Evolutionary conservation across 2,113 vertebrate species (phyloP).

Genomic region (Cranoglanis bouderius): DNA sequence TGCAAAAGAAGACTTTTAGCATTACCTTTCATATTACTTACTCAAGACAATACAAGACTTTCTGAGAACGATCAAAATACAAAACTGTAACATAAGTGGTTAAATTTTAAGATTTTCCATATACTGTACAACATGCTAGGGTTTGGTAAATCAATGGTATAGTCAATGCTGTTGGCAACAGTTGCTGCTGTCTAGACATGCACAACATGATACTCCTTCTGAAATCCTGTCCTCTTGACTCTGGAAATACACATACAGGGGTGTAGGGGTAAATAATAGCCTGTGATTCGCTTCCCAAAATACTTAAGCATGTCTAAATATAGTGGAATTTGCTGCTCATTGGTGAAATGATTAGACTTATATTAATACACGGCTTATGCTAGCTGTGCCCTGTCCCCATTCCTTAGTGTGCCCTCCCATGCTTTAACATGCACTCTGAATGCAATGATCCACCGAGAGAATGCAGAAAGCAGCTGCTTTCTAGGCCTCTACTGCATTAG

Average conservation of each 20-base stretch:
- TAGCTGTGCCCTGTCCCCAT: constrained; percentile 29
- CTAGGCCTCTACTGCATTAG: constrained; percentile 15
- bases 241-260: constrained; percentile 46
- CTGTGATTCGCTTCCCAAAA: constrained; percentile 47
- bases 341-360: constrained; percentile 53
- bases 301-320: constrained; percentile 63
- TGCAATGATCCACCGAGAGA: neutral
- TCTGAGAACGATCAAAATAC: neutral
- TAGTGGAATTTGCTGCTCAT: constrained; percentile 54
- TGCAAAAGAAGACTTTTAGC: neutral
- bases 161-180: constrained; percentile 25
- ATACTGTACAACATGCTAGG: neutral
- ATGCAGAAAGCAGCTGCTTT: constrained; percentile 40
- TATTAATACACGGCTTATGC: constrained; percentile 54
- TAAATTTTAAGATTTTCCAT: neutral
- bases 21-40: no score
- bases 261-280: constrained; percentile 51
- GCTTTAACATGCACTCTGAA: constrained; percentile 28
- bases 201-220: constrained; percentile 39
- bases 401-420: constrained; percentile 34
- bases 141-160: constrained; percentile 13
- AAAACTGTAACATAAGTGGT: neutral
- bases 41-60: neutral
- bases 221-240: constrained; percentile 35
- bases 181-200: constrained; percentile 55